Evolutionary conservation across 2,888 invertebrate species (phyloP), one percentile per base, ranked within the genome.

Genomic region (Rhagium mordax): DNA sequence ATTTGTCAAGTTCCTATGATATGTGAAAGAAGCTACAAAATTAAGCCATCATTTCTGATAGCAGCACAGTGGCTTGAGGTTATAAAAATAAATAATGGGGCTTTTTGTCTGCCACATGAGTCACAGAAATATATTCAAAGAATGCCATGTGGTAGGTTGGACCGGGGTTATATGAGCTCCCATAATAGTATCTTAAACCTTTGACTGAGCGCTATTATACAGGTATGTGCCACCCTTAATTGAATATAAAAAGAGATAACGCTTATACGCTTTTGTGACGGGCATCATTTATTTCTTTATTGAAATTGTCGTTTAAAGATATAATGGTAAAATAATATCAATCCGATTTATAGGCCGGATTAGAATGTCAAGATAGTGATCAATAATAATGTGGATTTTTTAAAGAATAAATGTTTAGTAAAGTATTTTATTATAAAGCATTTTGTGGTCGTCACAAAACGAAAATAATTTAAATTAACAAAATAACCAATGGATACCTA

Each of bases 131-230:
- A 77, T 74, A 75, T 76, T 78, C 67, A 67, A 68, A 76, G 81
- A 81, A 81, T 81, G 80, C 81, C 80, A 80, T 80, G 82, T 79
- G 83, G 81, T 82, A 79, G 83, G 81, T 79, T 78, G 72, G 57
- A 65, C 62, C 55, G 68, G 74, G 59, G 59, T 33, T 20, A 21
- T 61, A 61, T 61, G 61, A 21, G 61, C 47, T 18, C 21, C 47
- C 47, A 18, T 61, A 47, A 47, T 61, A 16, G 21, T 61, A 7
- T 61, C n/a, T 47, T 18, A 20, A 61, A 61, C 61, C 21, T 47
- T 61, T 61, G 47, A 41, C 47, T 8, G 61, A 61, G 18, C 18
- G 18, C 18, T 51, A 51, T 51, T 51, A 51, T 20, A 20, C 51
- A 51, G 51, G 51, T 51, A 51, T 51, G 18, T 41, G 51, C 51